Base-by-base conservation (phyloP, 2,797 vertebrate genomes). In the Cottoperca gobio region DNA sequence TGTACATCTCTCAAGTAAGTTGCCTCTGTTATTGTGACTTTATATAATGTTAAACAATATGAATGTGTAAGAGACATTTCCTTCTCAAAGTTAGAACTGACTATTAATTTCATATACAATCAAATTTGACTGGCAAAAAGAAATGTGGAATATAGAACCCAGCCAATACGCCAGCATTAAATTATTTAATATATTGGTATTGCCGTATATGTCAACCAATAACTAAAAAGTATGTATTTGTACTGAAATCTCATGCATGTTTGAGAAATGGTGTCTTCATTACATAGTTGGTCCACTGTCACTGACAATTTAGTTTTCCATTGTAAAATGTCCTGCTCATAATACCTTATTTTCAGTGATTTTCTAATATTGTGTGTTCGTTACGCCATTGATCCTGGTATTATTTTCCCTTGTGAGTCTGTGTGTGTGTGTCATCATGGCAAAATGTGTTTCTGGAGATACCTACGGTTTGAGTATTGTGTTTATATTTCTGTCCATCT, bases 1-100 rank as follows among this genome's bases (percentile, higher is more conserved):
- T 89, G 92, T 40, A 96, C 95, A 0, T 96, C 96, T 5, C 79
- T 93, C 80, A 97, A 96, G 96, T 97, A 86, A 86, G 90, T 86
- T 21, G 3, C 23, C 21, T 48, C 4, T 26, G 48, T 26, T 21
- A 2, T 31, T 42, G 3, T 23, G 7, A n/a, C 2, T 45, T 55
- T 17, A n/a, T 17, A 28, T 3, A 33, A 33, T 40, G 23, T 64
- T 11, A 26, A 60, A 58, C 12, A 0, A 55, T 11, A 21, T 55
- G 1, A 31, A 55, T 46, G 14, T 50, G 45, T 16, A 33, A 48
- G 13, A 59, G 43, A 28, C 21, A 28, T 50, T 70, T 71, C 23
- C 8, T n/a, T 62, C 5, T 55, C 0, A 1, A 26, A 17, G 21
- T 26, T 11, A 55, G 6, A 63, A n/a, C 11, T 24, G 10, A 42